Percentiles rank a stretch among this genome's conserved stretches.
Evolutionary conservation across 2,113 vertebrate genomes (phyloP).

Genomic region (Regulus satrapa): DNA sequence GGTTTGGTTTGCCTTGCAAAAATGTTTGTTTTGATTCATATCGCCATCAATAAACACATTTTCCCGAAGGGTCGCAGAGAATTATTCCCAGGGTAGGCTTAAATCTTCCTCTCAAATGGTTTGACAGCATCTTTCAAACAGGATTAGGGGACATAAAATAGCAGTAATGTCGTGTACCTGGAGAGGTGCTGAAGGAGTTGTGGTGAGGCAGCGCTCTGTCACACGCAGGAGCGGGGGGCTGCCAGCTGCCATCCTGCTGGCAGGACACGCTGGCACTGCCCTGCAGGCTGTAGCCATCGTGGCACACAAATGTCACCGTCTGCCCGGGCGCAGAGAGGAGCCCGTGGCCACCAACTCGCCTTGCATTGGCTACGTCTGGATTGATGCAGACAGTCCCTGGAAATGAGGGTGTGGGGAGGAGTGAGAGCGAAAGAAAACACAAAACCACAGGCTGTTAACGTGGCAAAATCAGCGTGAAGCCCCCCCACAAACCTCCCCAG

Average conservation of each 20-base stretch:
- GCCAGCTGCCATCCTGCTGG: slow-evolving; percentile 46
- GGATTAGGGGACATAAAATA: background rate
- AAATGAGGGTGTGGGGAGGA: background rate
- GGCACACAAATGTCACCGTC: background rate
- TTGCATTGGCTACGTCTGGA: background rate
- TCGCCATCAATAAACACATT: background rate
- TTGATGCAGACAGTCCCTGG: background rate
- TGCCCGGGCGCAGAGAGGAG: background rate
- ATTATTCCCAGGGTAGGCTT: background rate
- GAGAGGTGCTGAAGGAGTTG: rapidly evolving
- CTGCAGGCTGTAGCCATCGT: background rate
- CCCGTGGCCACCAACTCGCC: background rate
- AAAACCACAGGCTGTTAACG: background rate
- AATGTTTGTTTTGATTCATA: background rate
- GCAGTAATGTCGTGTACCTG: background rate
- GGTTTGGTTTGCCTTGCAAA: background rate
- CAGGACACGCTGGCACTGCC: background rate
- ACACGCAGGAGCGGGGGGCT: background rate
- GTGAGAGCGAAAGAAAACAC: background rate
- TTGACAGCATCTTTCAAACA: rapidly evolving
- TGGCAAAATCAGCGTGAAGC: rapidly evolving
- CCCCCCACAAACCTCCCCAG: background rate
- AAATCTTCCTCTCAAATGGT: background rate
- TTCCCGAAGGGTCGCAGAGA: background rate
- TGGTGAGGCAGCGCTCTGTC: rapidly evolving